These are phyloP conservation scores for Eilema depressum DNA, from an alignment of 2,888 invertebrate genomes.

Conservation along the genomic window DNA sequence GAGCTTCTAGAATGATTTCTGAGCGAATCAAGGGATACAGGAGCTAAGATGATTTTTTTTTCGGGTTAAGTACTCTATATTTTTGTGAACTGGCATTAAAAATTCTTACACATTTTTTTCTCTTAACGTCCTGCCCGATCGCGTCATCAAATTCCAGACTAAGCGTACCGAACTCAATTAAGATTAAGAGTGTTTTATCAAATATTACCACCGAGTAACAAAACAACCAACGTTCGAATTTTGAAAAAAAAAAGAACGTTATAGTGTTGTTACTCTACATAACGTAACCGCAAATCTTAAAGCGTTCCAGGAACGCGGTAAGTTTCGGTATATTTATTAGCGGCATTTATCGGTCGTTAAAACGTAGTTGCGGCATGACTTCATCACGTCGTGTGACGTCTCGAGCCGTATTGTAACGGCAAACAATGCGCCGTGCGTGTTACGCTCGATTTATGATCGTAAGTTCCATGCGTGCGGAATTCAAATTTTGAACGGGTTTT, in stretches of 20 bases:
- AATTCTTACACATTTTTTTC: background rate
- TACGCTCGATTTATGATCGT: slow-evolving; percentile 64
- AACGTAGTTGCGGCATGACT: slow-evolving; percentile 58
- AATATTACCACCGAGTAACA: background rate
- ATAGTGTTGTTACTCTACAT: slow-evolving; percentile 29
- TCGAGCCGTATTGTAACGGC: slow-evolving; percentile 67
- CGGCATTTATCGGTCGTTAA: slow-evolving; percentile 74
- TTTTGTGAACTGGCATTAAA: background rate
- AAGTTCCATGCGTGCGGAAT: slow-evolving; percentile 46
- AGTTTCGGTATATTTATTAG: slow-evolving; percentile 64
- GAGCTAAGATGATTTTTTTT: no score
- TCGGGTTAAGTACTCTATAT: no score
- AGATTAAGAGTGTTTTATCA: background rate
- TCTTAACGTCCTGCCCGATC: background rate
- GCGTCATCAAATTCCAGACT: background rate
- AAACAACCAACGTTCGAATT: background rate
- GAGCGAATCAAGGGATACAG: no score
- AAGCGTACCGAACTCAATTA: background rate
- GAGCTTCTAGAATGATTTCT: no score
- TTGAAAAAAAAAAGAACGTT: slow-evolving; percentile 14
- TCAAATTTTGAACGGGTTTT: slow-evolving; percentile 21
- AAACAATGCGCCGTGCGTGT: slow-evolving; percentile 68
- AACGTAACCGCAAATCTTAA: slow-evolving; percentile 43
- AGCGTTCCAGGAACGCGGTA: slow-evolving; percentile 49
- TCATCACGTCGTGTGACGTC: slow-evolving; percentile 63